Base-by-base conservation (phyloP, 2,888 invertebrate genomes). In the Tipula vernalis region DNA sequence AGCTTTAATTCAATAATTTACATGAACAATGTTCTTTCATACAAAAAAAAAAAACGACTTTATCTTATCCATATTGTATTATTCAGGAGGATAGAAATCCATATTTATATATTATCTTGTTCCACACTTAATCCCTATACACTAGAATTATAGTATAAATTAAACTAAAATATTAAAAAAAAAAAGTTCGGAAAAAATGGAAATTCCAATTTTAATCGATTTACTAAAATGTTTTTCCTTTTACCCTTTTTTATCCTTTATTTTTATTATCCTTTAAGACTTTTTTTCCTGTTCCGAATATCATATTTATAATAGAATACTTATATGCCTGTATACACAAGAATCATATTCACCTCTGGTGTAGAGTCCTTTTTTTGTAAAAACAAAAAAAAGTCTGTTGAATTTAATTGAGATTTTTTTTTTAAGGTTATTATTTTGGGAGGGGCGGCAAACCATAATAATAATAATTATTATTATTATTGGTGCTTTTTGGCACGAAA, bases 1-100 rank as follows among this genome's bases (percentile, higher is more conserved):
- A 71, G 71, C 71, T 71, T 71, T 71, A 71, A 71, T 71, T 71
- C 71, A 71, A 71, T 71, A 71, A 71, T 71, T 71, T 71, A 71
- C 71, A 71, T 71, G 71, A 71, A 28, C 18, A 71, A 71, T 71
- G 71, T 71, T 71, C 71, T 6, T 71, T 18, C 57, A 28, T 1
- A 28, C 28, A 28, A 28, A 28, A 28, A 28, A 28, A 28, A 28
- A 28, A 71, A 8, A 28, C 28, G 18, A 71, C 71, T 71, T 71
- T 71, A 28, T 71, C 71, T 71, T 71, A 71, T 28, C 71, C 71
- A 71, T 71, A 71, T 71, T 71, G 71, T 71, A 71, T 71, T 71
- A 71, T 71, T 71, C 71, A 71, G 28, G 28, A 71, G 71, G 71
- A 71, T 71, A 28, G 71, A 71, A 71, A 71, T 71, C 71, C 71